Evolutionary conservation across 1,140 invertebrate species (phyloP).

Genomic region (Heterodera schachtii): DNA sequence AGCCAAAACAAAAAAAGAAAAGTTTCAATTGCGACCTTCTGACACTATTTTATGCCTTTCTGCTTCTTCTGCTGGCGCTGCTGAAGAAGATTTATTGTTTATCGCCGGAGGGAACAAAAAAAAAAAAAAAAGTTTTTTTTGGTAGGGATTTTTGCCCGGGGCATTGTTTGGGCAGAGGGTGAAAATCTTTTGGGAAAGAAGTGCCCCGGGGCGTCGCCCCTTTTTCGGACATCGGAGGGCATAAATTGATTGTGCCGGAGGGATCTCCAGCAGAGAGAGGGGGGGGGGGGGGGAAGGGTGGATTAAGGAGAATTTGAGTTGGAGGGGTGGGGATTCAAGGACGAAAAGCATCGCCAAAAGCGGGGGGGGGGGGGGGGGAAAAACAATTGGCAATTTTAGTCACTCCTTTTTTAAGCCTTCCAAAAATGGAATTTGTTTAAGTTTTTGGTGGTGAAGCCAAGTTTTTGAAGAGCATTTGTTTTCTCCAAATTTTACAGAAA

Average conservation of each 20-base stretch:
- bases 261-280: neutral
- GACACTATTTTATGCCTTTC: neutral
- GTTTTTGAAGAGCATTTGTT: no score
- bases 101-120: neutral
- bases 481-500: no score
- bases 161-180: neutral
- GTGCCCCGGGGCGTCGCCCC: neutral
- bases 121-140: constrained; percentile 2
- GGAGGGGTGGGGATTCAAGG: neutral
- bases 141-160: neutral
- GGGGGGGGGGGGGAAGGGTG: no score
- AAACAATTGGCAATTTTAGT: neutral
- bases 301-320: no score
- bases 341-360: neutral
- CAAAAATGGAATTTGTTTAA: no score
- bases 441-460: no score
- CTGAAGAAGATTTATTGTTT: constrained; percentile 3
- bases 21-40: neutral
- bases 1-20: neutral
- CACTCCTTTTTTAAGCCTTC: neutral
- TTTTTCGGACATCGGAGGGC: neutral
- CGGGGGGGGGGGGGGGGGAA: no score
- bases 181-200: neutral
- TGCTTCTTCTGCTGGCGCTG: neutral
- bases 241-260: neutral